phyloP scores from a whole-genome alignment of 2,113 vertebrate species.

The Antechinus flavipes region DNA sequence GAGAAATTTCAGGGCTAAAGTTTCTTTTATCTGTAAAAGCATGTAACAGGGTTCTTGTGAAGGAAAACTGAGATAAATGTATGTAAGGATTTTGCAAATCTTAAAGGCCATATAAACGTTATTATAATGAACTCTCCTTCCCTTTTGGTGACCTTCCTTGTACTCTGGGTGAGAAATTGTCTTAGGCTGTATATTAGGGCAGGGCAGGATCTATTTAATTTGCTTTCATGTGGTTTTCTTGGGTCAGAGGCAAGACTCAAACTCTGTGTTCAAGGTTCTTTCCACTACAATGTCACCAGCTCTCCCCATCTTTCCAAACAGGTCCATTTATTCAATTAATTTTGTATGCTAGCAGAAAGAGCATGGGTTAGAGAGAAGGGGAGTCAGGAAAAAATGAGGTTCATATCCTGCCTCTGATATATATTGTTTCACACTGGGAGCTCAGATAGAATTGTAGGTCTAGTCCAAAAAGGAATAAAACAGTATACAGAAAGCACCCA shows the following conservation, averaged over 20 bases:
- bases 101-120: not conserved
- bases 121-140: not conserved
- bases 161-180: not conserved
- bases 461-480: not conserved
- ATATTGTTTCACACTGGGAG: not conserved
- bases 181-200: not conserved
- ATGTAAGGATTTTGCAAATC: not conserved
- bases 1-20: not conserved
- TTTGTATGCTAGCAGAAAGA: conserved; percentile 16
- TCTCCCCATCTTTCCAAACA: not conserved
- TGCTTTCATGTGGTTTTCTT: not conserved
- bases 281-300: not conserved
- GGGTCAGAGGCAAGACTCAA: not conserved
- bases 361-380: not conserved
- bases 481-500: not conserved
- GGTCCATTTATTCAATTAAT: conserved; percentile 46
- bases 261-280: not conserved
- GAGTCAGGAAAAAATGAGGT: not conserved
- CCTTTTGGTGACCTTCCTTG: not conserved
- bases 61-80: not conserved
- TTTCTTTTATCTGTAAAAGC: not conserved
- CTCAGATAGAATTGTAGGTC: not conserved
- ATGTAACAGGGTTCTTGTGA: not conserved
- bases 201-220: not conserved
- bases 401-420: not conserved